Conservation (phyloP, 2,888 invertebrate species). For the Cephus nigrinus region DNA sequence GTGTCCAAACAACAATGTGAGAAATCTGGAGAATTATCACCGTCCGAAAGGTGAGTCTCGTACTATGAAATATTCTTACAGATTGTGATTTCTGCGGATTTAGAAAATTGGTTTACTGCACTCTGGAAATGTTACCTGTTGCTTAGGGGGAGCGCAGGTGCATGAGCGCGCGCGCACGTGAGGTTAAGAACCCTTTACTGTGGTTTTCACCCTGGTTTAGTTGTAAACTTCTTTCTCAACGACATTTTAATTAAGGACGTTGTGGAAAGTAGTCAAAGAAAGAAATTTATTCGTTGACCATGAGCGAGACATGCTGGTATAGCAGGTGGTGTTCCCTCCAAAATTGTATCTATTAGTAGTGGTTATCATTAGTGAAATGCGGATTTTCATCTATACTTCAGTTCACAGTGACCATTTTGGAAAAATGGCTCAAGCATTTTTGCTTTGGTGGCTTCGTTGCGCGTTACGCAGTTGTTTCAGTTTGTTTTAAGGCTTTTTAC, state of each 20-base stretch:
- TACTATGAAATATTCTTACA: not conserved
- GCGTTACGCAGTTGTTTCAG: not conserved
- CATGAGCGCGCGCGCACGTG: conserved; percentile 33
- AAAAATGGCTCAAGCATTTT: not conserved
- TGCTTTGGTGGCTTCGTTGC: conserved; percentile 3
- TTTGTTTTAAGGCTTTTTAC: not conserved
- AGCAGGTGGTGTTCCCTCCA: conserved; percentile 34
- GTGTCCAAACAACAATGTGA: conserved; percentile 34
- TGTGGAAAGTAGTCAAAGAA: conserved; percentile 1
- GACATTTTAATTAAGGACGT: conserved; percentile 8
- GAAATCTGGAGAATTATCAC: conserved; percentile 44
- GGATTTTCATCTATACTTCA: not conserved
- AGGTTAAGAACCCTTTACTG: conserved; percentile 37
- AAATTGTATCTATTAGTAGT: conserved; percentile 16
- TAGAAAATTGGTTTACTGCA: not conserved
- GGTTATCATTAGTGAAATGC: not conserved
- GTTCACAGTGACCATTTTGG: not conserved
- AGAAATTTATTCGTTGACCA: conserved; percentile 20
- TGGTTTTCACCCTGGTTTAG: conserved; percentile 15
- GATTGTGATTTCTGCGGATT: not conserved
- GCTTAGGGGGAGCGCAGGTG: conserved; percentile 46
- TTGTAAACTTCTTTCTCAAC: conserved; percentile 14
- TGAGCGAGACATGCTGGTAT: conserved; percentile 33
- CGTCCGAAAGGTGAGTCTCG: conserved; percentile 47
- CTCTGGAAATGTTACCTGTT: conserved; percentile 38